These are phyloP conservation scores for Cavia aperea DNA, from an alignment of 2,113 vertebrate genomes.

Conservation along the genomic window DNA sequence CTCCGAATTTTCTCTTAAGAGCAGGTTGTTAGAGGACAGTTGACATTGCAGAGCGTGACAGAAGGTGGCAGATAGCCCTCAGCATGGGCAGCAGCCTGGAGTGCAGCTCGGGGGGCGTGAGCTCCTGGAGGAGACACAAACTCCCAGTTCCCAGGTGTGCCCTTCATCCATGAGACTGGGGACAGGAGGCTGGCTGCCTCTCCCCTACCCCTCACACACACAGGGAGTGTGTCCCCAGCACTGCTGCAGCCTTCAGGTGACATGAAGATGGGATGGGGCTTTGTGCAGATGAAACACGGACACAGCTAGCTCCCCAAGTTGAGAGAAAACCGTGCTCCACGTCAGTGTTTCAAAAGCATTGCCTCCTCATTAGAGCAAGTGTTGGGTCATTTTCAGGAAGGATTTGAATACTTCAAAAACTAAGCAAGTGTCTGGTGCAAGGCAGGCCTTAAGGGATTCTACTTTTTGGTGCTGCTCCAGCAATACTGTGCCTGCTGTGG, in stretches of 20 bases:
- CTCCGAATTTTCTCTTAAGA: constrained; percentile 15
- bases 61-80: background rate
- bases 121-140: accelerated
- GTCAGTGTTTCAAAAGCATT: background rate
- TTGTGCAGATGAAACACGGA: accelerated
- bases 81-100: accelerated
- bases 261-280: accelerated
- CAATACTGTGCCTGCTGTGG: accelerated
- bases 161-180: accelerated
- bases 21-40: background rate
- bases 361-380: background rate
- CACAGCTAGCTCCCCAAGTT: background rate
- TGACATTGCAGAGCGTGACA: accelerated
- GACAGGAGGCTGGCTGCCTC: accelerated
- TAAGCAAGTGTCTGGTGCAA: accelerated
- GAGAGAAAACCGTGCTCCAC: accelerated
- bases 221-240: background rate
- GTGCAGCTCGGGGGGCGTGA: accelerated
- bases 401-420: no score
- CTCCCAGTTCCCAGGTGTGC: accelerated
- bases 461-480: accelerated
- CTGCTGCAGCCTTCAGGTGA: background rate
- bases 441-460: background rate
- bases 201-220: no score
- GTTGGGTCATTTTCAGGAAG: background rate